A percentile compares a stretch with the other conserved stretches of the same genome.
Conservation (phyloP, 2,113 vertebrate genomes). For the Eclectus roratus region DNA sequence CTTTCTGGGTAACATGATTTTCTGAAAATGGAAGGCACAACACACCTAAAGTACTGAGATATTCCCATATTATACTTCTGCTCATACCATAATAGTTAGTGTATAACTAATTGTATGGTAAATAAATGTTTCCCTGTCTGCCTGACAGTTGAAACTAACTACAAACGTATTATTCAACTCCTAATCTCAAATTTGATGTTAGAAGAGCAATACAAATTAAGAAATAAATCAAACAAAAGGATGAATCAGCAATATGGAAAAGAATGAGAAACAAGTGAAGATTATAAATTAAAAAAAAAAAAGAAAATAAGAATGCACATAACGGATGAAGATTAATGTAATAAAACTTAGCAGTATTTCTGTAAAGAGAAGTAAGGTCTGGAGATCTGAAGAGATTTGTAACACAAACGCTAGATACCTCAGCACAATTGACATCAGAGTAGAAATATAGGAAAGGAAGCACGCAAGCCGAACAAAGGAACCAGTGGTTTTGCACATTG, state of each 20-base stretch:
- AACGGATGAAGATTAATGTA: background rate
- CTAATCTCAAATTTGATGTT: background rate
- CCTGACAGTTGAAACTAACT: background rate
- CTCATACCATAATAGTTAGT: background rate
- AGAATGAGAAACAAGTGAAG: background rate
- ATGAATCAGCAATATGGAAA: background rate
- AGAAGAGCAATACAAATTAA: background rate
- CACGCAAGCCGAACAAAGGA: background rate
- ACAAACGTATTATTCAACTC: background rate
- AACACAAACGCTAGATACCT: background rate
- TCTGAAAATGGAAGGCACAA: background rate
- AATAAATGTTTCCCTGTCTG: background rate
- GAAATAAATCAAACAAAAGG: background rate
- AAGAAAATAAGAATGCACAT: background rate
- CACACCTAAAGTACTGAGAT: background rate
- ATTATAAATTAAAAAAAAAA: background rate
- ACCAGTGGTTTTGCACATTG: background rate
- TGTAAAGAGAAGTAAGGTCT: background rate
- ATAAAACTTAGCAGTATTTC: background rate
- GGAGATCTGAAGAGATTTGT: background rate
- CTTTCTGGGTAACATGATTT: background rate
- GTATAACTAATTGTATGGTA: background rate
- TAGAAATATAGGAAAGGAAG: background rate
- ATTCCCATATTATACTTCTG: background rate
- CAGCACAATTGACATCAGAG: background rate